These are phyloP conservation scores for Zoanthus sociatus DNA, from an alignment of 92 coral and sea anemone species.

Conservation along the genomic window DNA sequence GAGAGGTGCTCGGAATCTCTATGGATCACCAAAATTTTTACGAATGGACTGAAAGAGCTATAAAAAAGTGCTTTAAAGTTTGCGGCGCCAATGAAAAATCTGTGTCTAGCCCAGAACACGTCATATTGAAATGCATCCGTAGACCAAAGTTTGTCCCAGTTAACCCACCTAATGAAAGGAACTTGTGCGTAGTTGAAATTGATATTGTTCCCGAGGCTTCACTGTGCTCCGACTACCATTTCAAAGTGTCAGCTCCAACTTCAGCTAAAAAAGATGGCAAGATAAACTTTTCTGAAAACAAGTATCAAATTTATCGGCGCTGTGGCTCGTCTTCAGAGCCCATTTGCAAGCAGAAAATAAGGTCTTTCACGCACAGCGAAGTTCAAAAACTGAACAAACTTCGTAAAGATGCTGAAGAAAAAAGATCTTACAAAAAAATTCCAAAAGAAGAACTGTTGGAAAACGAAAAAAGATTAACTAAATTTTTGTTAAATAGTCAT, in stretches of 20 bases:
- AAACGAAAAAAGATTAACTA: constrained; percentile 34
- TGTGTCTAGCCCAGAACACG: constrained; percentile 1
- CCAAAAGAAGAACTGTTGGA: constrained; percentile 12
- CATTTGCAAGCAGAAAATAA: background rate
- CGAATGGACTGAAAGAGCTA: constrained; percentile 38
- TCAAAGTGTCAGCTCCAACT: constrained; percentile 37
- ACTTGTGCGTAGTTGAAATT: constrained; percentile 28
- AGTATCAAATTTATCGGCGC: constrained; percentile 37
- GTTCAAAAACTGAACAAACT: background rate
- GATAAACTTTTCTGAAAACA: background rate
- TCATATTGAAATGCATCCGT: constrained; percentile 18
- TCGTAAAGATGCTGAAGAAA: constrained; percentile 22
- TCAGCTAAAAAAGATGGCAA: background rate
- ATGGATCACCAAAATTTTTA: background rate
- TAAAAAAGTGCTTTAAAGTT: constrained; percentile 17
- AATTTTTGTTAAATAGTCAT: constrained; percentile 28
- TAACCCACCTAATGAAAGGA: background rate
- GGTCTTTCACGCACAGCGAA: background rate
- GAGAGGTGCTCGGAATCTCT: constrained; percentile 42
- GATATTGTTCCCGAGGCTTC: constrained; percentile 35
- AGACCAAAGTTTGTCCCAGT: constrained; percentile 37
- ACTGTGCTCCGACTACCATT: constrained; percentile 18
- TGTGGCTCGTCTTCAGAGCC: constrained; percentile 38
- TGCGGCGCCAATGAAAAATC: constrained; percentile 14
- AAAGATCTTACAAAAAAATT: constrained; percentile 13